Base-by-base conservation (phyloP, 2,113 vertebrate species). In the Leucosticte australis region DNA sequence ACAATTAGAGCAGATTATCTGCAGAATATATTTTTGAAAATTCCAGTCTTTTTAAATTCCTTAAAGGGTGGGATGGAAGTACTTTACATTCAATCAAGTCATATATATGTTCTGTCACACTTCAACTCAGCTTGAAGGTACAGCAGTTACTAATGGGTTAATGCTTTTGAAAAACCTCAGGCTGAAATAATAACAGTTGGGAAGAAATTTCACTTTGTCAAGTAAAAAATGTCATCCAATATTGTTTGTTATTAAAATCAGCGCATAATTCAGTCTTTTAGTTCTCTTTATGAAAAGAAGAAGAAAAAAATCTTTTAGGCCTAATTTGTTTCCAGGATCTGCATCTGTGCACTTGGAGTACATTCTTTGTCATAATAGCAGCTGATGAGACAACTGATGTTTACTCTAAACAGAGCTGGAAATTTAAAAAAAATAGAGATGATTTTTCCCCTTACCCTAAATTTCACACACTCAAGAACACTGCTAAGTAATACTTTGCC, bases 361-460 rank as follows among this genome's bases (percentile, higher is more conserved):
- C 44, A 49, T 97, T 95, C 73, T 89, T 83, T 55, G 44, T 89
- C 83, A 96, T 96, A 94, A 96, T 94, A 95, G 68, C 64, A 95
- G 65, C 83, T 96, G 96, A 97, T 95, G 94, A 95, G 69, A 89
- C 80, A 87, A 94, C 89, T 68, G 62, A 77, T 94, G 69, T 91
- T 93, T 94, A 86, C 70, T 83, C 23, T 30, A 94, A 95, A 87
- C 60, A 83, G 59, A 59, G 55, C 18, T 92, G 63, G 31, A 88
- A 83, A 64, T 87, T 47, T 3, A 5, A 30, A 82, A 82, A 53
- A 68, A 77, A 57, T 0, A 35, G 37, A 64, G 44, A 74, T 86
- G 3, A 42, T 67, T 88, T 91, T 78, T 50, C 41, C 52, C 67
- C 53, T 87, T 88, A 93, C 4, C 7, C 49, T 88, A 68, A 80